Evolutionary conservation across 1,140 invertebrate species (phyloP).

Genomic region (Ceratosolen solmsi): DNA sequence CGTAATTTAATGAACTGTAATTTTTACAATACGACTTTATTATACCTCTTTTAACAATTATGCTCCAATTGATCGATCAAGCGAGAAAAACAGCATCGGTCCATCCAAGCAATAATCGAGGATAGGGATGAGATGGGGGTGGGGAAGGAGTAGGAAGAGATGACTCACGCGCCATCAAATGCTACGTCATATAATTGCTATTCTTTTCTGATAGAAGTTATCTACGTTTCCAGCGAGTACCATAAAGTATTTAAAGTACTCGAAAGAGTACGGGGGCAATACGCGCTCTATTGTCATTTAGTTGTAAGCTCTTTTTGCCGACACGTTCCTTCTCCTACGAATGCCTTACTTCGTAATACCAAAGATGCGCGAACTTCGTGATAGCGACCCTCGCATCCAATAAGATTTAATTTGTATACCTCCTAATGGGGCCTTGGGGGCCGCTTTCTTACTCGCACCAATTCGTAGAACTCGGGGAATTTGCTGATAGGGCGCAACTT

Average conservation of each 20-base stretch:
- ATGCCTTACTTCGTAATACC: neutral
- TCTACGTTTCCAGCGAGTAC: too few species aligned
- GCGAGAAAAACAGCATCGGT: neutral
- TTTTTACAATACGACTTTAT: neutral
- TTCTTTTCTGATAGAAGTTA: too few species aligned
- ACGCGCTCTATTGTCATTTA: too few species aligned
- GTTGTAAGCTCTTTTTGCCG: neutral
- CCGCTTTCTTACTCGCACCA: slow-evolving; percentile 4
- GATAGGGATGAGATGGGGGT: neutral
- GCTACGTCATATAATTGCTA: too few species aligned
- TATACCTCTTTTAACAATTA: neutral
- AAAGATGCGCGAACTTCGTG: too few species aligned
- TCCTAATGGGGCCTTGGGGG: neutral
- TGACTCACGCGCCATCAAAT: neutral
- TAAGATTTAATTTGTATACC: neutral
- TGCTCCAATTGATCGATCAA: neutral
- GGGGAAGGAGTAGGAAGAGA: too few species aligned
- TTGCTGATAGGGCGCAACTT: slow-evolving; percentile 37
- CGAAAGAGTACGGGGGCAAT: too few species aligned
- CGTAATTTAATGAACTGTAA: too few species aligned
- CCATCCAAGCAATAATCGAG: neutral
- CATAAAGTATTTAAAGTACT: too few species aligned
- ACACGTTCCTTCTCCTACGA: neutral
- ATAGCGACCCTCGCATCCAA: neutral
- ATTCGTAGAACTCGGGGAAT: slow-evolving; percentile 34